Base-by-base conservation (phyloP, 2,113 vertebrate genomes). In the Heloderma charlesbogerti region DNA sequence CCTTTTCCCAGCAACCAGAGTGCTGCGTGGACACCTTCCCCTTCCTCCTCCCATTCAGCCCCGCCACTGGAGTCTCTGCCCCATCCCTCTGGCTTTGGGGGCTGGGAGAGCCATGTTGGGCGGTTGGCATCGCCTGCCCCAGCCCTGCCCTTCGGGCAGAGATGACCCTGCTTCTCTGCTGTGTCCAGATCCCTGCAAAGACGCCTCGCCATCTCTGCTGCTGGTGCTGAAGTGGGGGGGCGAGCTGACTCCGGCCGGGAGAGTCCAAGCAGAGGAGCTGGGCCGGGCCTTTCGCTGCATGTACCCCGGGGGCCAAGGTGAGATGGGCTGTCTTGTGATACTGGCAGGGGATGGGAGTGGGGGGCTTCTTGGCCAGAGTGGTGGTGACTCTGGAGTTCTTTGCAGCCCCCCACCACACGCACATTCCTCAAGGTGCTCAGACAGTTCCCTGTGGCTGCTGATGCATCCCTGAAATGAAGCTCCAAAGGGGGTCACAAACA, bases 241-340 rank as follows among this genome's bases (percentile, higher is more conserved):
- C 29, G 99, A 99, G 94, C 96, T 99, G 95, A 99, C 99, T 1
- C 99, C 99, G 0, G 98, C 98, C 5, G 99, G 99, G 27, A 96
- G 98, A 69, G 99, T 99, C 0, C 99, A 99, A 96, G 98, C 99
- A 0, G 99, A 99, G 94, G 98, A 99, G 93, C 98, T 99, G 94
- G 99, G 99, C 0, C 93, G 98, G 78, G 99, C 99, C 75, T 99
- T 99, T 90, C 98, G 99, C 94, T 99, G 99, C 92, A 99, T 99
- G 99, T 99, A 99, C 94, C 99, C 99, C 0, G 99, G 99, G 93
- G 99, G 99, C 74, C 99, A 99, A 98, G 99, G 99, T 99, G 94
- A 97, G 96, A 90, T 13, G 66, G 71, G 80, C 31, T 8, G 81
- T 22, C 60, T 3, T 22, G 16, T 2, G 0, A 34, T 3, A 40